A percentile compares a stretch with the other conserved stretches of the same genome.
phyloP scores from a whole-genome alignment of 2,113 vertebrate genomes.

The Chiloscyllium plagiosum region DNA sequence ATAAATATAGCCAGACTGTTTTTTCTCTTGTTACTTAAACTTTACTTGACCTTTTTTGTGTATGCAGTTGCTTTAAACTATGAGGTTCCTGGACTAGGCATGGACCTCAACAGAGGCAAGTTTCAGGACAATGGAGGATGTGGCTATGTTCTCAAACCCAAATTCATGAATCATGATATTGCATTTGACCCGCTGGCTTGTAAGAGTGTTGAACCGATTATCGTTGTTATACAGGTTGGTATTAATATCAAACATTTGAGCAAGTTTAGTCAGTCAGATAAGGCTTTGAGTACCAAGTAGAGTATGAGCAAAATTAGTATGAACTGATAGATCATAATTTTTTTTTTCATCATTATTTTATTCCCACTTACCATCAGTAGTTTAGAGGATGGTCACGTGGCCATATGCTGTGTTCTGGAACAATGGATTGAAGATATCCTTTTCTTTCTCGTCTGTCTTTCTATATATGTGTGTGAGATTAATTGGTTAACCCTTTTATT shows the following conservation, averaged over 20 bases:
- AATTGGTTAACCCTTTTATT: conserved; percentile 1
- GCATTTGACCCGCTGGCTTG: conserved; percentile 55
- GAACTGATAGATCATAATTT: background rate
- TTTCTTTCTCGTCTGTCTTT: background rate
- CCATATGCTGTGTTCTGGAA: background rate
- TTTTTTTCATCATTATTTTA: background rate
- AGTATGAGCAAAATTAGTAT: background rate
- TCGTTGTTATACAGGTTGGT: conserved; percentile 57
- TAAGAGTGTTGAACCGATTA: conserved; percentile 46
- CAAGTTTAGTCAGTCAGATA: background rate
- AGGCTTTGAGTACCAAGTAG: background rate
- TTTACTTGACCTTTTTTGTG: conserved; percentile 31
- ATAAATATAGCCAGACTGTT: background rate
- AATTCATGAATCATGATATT: conserved; percentile 50
- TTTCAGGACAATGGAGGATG: conserved; percentile 80
- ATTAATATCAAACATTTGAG: background rate
- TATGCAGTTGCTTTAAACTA: conserved; percentile 80
- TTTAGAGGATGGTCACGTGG: background rate
- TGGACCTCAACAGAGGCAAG: conserved; percentile 76
- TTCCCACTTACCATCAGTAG: background rate
- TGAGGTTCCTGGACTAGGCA: conserved; percentile 64
- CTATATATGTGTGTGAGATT: background rate
- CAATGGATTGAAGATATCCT: background rate
- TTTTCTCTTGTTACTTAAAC: background rate
- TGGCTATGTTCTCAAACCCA: conserved; percentile 76